Evolutionary conservation across 2,797 vertebrate species (phyloP), one percentile per base, ranked within the genome.

Genomic region (Coregonus suidteri): DNA sequence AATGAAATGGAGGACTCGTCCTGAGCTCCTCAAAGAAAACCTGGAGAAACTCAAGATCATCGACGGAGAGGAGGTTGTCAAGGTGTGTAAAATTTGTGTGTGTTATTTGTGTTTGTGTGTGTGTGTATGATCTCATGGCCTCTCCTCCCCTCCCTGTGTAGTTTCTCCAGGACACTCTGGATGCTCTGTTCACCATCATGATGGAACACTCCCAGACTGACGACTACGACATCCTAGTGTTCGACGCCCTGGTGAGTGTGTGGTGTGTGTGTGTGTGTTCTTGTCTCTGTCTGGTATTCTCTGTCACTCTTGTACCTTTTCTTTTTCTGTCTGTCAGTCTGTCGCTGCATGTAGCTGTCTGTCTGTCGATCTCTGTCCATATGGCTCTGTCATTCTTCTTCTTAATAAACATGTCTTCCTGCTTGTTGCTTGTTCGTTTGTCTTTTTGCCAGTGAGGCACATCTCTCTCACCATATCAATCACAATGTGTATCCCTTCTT

Each of bases 121-220:
- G 68, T 77, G 47, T 62, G 52, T 52, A 1, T 25, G 30, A 11
- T 52, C 11, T 66, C 75, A 73, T 85, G 34, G 71, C 25, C 13
- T 13, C 15, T 18, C 30, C 7, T 67, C 6, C 4, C 71, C 31
- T 15, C 56, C 59, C 35, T 71, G n/a, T 74, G 20, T 71, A 99
- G 98, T 99, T 99, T 88, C 95, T 99, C 64, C 98, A 99, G 87
- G 98, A 99, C 81, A 99, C 96, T 0, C 90, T 99, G 86, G 98
- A 99, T n/a, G 98, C 98, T 68, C 91, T 99, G 80, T 99, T 99
- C 93, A 99, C 98, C 90, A 99, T 99, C 89, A 99, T 99, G 98
- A 99, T 99, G 98, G 98, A 99, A 34, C 95, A 99, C 85, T 99
- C 98, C 79, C 94, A 97, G 77, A 97, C 94, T 11, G 90, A 96